Percentiles rank a stretch among this genome's conserved stretches.
These are phyloP conservation scores for Drosophila navojoa DNA, from an alignment of 1,140 invertebrate genomes.

Conservation along the genomic window DNA sequence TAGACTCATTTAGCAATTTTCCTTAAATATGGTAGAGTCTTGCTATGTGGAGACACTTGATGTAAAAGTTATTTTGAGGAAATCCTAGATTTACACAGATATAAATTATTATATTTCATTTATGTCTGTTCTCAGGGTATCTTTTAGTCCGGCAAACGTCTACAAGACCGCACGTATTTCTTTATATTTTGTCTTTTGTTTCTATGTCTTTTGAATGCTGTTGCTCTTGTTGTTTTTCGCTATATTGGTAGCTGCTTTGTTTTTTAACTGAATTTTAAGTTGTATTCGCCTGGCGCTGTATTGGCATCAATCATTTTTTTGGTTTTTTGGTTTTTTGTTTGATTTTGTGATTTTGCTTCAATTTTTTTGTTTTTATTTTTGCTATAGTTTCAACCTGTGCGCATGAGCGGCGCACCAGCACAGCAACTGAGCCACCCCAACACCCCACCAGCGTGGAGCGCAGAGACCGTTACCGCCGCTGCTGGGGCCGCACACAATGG, in stretches of 20 bases:
- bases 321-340: constrained; percentile 32
- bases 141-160: not conserved
- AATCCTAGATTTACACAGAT: no score
- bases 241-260: constrained; percentile 55
- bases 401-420: constrained; percentile 33
- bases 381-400: constrained; percentile 67
- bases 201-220: no score
- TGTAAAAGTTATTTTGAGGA: no score
- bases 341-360: no score
- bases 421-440: constrained; percentile 11
- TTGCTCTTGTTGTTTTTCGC: constrained; percentile 32
- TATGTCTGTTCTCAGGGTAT: not conserved
- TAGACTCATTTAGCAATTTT: no score
- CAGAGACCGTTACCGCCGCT: constrained; percentile 39
- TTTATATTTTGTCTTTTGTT: no score
- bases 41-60: no score
- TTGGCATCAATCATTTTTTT: constrained; percentile 77
- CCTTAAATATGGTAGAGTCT: no score
- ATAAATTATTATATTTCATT: constrained; percentile 22
- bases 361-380: not conserved
- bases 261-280: constrained; percentile 76
- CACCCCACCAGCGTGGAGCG: constrained; percentile 17
- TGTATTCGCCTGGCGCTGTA: constrained; percentile 69
- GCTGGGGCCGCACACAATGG: constrained; percentile 58
- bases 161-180: no score